Conservation (phyloP, 2,888 invertebrate species). For the Drosophila monieri region DNA sequence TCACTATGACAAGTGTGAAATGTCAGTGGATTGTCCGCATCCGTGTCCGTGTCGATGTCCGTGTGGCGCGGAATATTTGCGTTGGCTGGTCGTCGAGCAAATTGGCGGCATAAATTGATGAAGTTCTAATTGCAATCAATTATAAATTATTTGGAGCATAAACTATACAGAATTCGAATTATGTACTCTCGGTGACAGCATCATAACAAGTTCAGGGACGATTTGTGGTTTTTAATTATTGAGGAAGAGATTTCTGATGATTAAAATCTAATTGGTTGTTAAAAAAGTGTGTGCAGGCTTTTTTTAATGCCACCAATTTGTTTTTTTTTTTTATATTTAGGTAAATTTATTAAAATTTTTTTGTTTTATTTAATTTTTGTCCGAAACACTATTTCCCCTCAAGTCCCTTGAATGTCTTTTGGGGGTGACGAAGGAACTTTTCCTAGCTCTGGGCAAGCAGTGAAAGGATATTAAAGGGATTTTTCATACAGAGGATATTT, state of each 20-base stretch:
- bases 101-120: constrained; percentile 38
- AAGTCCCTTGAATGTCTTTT: not conserved
- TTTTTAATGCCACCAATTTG: too few species aligned
- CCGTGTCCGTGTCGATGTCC: not conserved
- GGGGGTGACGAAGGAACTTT: not conserved
- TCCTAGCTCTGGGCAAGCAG: not conserved
- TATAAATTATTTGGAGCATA: constrained; percentile 26
- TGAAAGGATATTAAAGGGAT: not conserved
- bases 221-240: constrained; percentile 19
- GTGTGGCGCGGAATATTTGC: not conserved
- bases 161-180: constrained; percentile 5
- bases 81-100: constrained; percentile 8
- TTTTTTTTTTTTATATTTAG: not conserved
- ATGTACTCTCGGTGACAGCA: not conserved
- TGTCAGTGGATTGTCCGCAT: constrained; percentile 11
- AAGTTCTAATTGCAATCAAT: constrained; percentile 32
- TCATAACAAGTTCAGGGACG: constrained; percentile 22
- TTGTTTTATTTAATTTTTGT: not conserved
- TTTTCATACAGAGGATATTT: not conserved
- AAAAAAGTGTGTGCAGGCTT: not conserved
- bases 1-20: constrained; percentile 25
- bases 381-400: not conserved
- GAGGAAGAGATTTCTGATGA: not conserved
- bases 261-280: not conserved
- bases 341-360: not conserved